These are phyloP conservation scores for Halesus radiatus DNA, from an alignment of 1,140 invertebrate genomes.

Conservation along the genomic window DNA sequence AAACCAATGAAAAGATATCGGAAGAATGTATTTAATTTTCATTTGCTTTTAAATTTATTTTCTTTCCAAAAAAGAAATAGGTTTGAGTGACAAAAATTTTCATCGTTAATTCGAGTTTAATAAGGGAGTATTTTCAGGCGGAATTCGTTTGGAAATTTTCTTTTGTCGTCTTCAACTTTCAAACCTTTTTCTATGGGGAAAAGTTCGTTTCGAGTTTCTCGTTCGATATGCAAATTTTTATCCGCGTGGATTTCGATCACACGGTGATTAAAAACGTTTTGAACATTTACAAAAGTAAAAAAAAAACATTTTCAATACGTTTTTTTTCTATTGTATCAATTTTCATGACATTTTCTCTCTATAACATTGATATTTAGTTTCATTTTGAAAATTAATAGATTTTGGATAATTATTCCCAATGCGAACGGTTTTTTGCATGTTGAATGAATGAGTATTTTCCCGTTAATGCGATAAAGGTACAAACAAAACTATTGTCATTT, in stretches of 20 bases:
- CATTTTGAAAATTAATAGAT: too few relatives aligned
- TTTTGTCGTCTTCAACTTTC: conserved; percentile 29
- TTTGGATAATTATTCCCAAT: too few relatives aligned
- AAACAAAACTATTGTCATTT: too few relatives aligned
- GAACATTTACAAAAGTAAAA: too few relatives aligned
- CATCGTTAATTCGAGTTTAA: conserved; percentile 17
- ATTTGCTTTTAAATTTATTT: conserved; percentile 15
- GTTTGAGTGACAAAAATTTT: conserved; percentile 19
- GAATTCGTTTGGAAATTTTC: conserved; percentile 36
- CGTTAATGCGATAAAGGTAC: too few relatives aligned
- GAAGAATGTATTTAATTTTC: conserved; percentile 12
- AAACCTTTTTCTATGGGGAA: neutral
- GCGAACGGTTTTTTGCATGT: too few relatives aligned
- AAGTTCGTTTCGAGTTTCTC: neutral
- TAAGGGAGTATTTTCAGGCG: conserved; percentile 15
- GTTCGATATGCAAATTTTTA: conserved; percentile 26
- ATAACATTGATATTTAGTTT: too few relatives aligned
- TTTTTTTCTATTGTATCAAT: too few relatives aligned
- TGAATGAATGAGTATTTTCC: too few relatives aligned
- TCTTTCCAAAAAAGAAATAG: conserved; percentile 7
- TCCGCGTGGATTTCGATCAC: neutral
- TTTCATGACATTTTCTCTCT: too few relatives aligned
- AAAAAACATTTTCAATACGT: too few relatives aligned
- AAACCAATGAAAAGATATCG: conserved; percentile 4
- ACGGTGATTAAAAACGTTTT: neutral